Base-by-base conservation (phyloP, 2,113 vertebrate genomes). In the Dicentrarchus labrax region DNA sequence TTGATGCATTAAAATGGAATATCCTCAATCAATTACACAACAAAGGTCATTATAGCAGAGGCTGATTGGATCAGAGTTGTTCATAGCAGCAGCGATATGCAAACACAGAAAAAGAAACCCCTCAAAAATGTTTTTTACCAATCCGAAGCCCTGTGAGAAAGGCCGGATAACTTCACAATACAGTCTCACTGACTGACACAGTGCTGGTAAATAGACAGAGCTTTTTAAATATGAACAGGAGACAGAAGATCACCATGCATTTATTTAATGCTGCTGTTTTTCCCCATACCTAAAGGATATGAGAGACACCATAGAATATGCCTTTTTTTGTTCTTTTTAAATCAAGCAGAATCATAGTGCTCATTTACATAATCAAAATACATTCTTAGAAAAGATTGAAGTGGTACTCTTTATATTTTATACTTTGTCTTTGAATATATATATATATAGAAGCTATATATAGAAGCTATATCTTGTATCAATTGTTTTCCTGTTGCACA, bases 371-470 rank as follows among this genome's bases (percentile, higher is more conserved):
- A 89, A 90, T 93, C 86, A 94, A 96, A 95, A 95, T 95, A 96
- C 95, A 96, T 96, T 95, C 94, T 95, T 95, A 94, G 91, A 96
- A 95, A 96, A 94, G 91, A 91, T 89, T 64, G 1, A 87, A 76
- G 78, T 78, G 66, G 50, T 89, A 56, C 51, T 92, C 77, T 91
- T 83, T 88, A 87, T 91, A 88, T 88, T 86, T 86, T 88, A 90
- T 90, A 86, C 72, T 84, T 87, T 88, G 48, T 84, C 76, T 90
- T 84, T 91, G 73, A 84, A 90, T 90, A 91, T 89, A 82, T 92
- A 86, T 92, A 79, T 87, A 76, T 86, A 87, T 87, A 85, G 72
- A 89, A 78, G 82, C 67, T 89, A 76, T 86, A 59, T 89, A 88
- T 89, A 90, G 85, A 86, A 87, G 91, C 84, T 85, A 80, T 92